A percentile compares a stretch with the other conserved stretches of the same genome.
Conservation (phyloP, 2,113 vertebrate species). For the Cephalopterus ornatus region DNA sequence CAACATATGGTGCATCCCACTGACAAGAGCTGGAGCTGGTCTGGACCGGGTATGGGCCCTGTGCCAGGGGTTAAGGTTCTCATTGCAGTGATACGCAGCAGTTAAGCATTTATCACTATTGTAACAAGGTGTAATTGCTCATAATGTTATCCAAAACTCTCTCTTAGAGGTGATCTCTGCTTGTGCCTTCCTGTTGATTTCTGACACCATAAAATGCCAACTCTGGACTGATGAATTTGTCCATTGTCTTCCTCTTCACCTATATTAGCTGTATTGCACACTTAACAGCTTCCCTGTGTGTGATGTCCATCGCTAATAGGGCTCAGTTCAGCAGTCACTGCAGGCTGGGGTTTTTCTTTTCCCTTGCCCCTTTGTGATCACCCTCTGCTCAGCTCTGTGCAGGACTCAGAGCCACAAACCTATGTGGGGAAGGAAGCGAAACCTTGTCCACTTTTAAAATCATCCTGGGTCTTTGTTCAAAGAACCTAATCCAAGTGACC, state of each 20-base stretch:
- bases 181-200: background rate
- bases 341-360: background rate
- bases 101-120: background rate
- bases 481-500: background rate
- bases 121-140: background rate
- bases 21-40: background rate
- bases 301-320: background rate
- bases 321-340: rapidly evolving
- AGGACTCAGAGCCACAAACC: background rate
- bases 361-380: background rate
- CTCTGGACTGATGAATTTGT: background rate
- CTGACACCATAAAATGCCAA: background rate
- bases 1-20: conserved; percentile 22
- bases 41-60: background rate
- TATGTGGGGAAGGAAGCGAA: background rate
- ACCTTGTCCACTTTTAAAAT: background rate
- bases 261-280: background rate
- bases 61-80: background rate
- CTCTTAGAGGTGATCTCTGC: background rate
- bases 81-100: background rate
- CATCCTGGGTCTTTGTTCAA: background rate
- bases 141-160: background rate
- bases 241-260: background rate
- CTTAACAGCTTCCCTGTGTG: background rate
- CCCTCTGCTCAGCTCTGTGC: background rate